Evolutionary conservation across 2,888 invertebrate genomes (phyloP).

Genomic region (Lepetodrilus schrolli): DNA sequence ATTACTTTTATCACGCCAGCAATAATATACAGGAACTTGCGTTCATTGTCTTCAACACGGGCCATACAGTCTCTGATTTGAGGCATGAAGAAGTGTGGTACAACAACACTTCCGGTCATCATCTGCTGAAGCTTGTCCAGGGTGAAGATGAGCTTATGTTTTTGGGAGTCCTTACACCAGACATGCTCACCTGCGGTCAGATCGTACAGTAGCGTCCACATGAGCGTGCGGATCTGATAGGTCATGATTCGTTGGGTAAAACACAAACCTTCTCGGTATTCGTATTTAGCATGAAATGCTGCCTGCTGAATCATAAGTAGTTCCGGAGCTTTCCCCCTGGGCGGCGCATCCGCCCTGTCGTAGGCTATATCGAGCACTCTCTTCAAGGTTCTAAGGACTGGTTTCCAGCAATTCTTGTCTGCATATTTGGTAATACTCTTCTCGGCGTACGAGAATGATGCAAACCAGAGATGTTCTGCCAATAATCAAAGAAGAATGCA

Average conservation of each 20-base stretch:
- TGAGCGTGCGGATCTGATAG: conserved; percentile 29
- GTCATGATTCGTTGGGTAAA: background rate
- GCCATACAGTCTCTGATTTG: conserved; percentile 24
- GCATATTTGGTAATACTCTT: background rate
- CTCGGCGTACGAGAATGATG: conserved; percentile 1
- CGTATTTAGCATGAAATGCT: background rate
- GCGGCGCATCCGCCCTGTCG: background rate
- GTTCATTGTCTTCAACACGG: background rate
- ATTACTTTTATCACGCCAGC: background rate
- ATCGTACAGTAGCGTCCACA: conserved; percentile 28
- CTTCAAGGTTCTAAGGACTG: background rate
- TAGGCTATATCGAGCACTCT: background rate
- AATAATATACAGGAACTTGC: conserved; percentile 28
- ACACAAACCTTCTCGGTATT: background rate
- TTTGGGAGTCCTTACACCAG: background rate
- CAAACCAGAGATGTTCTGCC: background rate
- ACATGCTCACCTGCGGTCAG: background rate
- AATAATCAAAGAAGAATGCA: no score
- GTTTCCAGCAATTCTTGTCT: background rate
- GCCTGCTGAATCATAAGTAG: background rate
- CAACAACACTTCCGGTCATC: conserved; percentile 20
- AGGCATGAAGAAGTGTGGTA: conserved; percentile 32
- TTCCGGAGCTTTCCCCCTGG: background rate
- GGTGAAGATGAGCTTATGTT: background rate
- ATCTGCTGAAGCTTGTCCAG: conserved; percentile 22